phyloP scores from a whole-genome alignment of 2,113 vertebrate genomes.

The Festucalex cinctus region DNA sequence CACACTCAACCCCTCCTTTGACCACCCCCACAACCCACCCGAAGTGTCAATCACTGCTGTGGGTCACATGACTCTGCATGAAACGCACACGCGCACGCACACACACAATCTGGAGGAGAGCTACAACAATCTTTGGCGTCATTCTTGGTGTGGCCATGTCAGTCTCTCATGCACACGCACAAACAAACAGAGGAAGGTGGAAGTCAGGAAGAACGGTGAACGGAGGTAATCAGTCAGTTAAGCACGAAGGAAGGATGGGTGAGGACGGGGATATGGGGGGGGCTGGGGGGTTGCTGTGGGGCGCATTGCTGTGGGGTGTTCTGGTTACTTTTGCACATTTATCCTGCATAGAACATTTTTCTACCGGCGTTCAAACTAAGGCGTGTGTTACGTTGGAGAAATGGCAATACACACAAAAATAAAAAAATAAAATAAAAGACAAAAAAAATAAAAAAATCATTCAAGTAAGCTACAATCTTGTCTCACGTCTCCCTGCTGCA shows the following conservation, averaged over 20 bases:
- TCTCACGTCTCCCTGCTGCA: constrained; percentile 13
- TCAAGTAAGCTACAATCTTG: constrained; percentile 74
- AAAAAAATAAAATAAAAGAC: constrained; percentile 10
- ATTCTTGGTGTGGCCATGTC: constrained; percentile 51
- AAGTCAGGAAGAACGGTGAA: constrained; percentile 58
- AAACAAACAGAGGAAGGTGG: constrained; percentile 12
- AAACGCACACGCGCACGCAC: constrained; percentile 8
- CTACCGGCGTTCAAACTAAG: constrained; percentile 70
- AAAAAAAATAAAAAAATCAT: constrained; percentile 41
- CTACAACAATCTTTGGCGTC: constrained; percentile 67
- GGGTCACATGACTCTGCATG: constrained; percentile 51
- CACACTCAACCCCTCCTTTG: neutral
- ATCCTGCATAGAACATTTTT: constrained; percentile 77
- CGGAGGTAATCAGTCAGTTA: constrained; percentile 55
- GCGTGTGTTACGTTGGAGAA: constrained; percentile 62
- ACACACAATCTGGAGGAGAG: constrained; percentile 26
- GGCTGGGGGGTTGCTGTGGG: constrained; percentile 23
- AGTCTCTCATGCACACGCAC: constrained; percentile 10
- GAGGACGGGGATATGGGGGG: constrained; percentile 11
- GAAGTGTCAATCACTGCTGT: constrained; percentile 4
- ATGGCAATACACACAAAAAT: constrained; percentile 14
- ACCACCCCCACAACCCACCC: constrained; percentile 38
- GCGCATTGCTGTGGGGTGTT: no score
- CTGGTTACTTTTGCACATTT: constrained; percentile 55
- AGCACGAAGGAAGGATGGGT: constrained; percentile 36